Evolutionary conservation across 2,797 vertebrate genomes (phyloP).

Genomic region (Prionace glauca): DNA sequence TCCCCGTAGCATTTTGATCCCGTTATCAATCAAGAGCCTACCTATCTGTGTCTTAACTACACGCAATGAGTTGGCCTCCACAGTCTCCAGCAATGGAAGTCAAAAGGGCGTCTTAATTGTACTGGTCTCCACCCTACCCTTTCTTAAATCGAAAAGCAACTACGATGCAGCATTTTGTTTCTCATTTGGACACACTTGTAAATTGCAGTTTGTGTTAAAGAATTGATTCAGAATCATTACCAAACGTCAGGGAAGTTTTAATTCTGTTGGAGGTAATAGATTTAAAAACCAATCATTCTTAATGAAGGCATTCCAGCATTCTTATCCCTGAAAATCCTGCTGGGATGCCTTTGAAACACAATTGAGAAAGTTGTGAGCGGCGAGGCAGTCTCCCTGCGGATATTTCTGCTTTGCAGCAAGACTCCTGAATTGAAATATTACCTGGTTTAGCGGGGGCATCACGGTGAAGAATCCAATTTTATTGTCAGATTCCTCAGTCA

Average conservation of each 20-base stretch:
- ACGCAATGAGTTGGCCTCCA: no score
- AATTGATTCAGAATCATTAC: background rate
- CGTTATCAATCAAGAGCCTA: no score
- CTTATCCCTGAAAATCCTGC: background rate
- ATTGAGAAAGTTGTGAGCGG: background rate
- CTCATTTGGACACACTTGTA: background rate
- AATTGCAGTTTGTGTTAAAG: background rate
- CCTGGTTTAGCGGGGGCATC: background rate
- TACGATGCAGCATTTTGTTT: background rate
- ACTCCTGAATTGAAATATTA: background rate
- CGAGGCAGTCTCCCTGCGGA: background rate
- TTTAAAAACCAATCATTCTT: background rate
- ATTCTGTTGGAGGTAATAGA: background rate
- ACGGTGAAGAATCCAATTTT: background rate
- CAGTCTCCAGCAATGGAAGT: background rate
- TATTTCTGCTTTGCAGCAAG: background rate
- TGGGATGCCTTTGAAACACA: background rate
- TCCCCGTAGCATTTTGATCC: no score
- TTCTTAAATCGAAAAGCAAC: background rate
- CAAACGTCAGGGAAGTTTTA: background rate
- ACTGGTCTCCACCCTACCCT: background rate
- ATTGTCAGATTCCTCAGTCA: background rate
- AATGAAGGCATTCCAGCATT: conserved; percentile 16
- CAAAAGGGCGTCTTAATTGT: background rate
- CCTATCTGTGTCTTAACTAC: no score